phyloP scores from a whole-genome alignment of 2,888 invertebrate species.

The Therioaphis trifolii region DNA sequence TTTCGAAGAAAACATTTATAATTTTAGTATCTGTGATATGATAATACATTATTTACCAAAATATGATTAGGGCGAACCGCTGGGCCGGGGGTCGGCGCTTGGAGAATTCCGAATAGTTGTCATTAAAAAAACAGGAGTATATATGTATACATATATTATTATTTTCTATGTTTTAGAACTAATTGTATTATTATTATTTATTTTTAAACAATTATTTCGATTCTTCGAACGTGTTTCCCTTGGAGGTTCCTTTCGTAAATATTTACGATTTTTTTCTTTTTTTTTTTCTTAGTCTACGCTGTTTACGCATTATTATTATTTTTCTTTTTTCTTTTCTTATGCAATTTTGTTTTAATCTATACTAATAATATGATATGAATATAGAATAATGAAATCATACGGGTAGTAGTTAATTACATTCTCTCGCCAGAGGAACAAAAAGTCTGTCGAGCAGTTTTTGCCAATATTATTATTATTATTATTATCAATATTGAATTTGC shows the following conservation, averaged over 20 bases:
- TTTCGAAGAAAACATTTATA: conserved; percentile 33
- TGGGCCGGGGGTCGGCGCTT: not conserved
- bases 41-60: conserved; percentile 56
- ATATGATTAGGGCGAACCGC: conserved; percentile 39
- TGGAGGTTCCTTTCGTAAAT: conserved; percentile 47
- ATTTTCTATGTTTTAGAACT: conserved; percentile 52
- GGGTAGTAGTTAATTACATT: conserved; percentile 60
- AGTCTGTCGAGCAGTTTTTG: conserved; percentile 59
- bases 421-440: conserved; percentile 55
- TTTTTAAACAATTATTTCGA: conserved; percentile 54
- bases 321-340: conserved; percentile 18
- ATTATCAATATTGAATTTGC: conserved; percentile 34
- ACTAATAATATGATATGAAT: conserved; percentile 16
- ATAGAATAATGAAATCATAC: conserved; percentile 52
- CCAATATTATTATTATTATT: conserved; percentile 18
- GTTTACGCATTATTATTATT: conserved; percentile 12
- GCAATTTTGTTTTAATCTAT: conserved; percentile 37
- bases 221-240: conserved; percentile 33
- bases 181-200: conserved; percentile 56
- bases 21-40: conserved; percentile 60
- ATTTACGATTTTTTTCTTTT: not conserved
- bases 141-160: conserved; percentile 26
- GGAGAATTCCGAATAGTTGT: conserved; percentile 30
- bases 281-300: conserved; percentile 20
- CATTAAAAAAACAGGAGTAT: conserved; percentile 37